phyloP scores from a whole-genome alignment of 2,113 vertebrate genomes.

The Microcebus ravelobensis region DNA sequence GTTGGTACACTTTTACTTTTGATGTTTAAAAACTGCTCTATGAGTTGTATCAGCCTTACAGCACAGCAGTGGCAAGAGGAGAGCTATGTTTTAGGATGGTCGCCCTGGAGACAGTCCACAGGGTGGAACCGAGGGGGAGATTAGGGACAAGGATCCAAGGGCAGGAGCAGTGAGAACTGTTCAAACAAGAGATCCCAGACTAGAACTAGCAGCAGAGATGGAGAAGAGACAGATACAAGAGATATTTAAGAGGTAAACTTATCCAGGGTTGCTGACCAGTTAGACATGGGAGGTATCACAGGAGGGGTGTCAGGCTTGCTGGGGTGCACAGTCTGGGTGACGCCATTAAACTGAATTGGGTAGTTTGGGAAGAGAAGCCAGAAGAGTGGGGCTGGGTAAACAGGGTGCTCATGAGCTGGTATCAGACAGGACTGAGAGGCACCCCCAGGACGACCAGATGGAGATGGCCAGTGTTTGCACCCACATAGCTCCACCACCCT shows the following conservation, averaged over 20 bases:
- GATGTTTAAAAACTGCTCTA: not conserved
- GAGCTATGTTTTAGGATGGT: not conserved
- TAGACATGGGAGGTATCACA: not conserved
- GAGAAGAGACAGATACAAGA: not conserved
- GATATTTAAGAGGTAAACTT: not conserved
- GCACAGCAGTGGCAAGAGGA: not conserved
- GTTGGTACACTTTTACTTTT: not conserved
- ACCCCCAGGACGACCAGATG: not conserved
- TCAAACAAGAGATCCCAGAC: not conserved
- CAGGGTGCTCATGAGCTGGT: not conserved
- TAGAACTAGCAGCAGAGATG: not conserved
- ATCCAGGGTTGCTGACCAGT: no score
- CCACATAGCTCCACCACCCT: accelerated
- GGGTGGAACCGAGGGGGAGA: not conserved
- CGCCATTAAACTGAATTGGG: not conserved
- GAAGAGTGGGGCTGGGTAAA: not conserved
- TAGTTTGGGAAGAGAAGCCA: not conserved
- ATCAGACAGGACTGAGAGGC: not conserved
- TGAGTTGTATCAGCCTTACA: not conserved
- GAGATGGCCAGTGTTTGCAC: not conserved
- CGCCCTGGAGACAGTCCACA: accelerated
- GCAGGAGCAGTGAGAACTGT: not conserved
- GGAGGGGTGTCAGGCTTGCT: accelerated
- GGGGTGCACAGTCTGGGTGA: not conserved
- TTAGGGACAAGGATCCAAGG: not conserved